Evolutionary conservation across 2,888 invertebrate genomes (phyloP).

Genomic region (Polymixis lichenea): DNA sequence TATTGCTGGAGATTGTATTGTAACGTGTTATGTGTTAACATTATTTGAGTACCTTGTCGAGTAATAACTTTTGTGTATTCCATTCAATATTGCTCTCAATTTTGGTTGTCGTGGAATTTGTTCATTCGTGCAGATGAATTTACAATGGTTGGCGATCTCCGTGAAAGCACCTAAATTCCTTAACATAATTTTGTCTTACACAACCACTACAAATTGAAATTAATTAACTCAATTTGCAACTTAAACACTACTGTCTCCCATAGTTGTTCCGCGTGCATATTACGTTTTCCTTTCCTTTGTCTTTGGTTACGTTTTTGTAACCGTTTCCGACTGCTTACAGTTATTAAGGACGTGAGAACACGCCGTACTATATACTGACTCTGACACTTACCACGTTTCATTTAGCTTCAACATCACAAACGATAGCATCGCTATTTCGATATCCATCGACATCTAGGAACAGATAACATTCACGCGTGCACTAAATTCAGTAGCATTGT

Average conservation of each 20-base stretch:
- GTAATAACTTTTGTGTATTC: background rate
- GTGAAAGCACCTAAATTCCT: constrained; percentile 34
- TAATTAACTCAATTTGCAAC: constrained; percentile 72
- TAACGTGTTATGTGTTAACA: background rate
- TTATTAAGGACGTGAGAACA: constrained; percentile 89
- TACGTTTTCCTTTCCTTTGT: constrained; percentile 88
- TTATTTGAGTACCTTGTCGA: background rate
- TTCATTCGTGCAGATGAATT: background rate
- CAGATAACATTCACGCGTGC: constrained; percentile 51
- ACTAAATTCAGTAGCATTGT: constrained; percentile 59
- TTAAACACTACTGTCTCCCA: constrained; percentile 75
- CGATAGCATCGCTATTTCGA: constrained; percentile 74
- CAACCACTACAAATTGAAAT: constrained; percentile 61
- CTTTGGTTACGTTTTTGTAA: constrained; percentile 87
- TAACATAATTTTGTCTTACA: constrained; percentile 52
- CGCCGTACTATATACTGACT: constrained; percentile 70
- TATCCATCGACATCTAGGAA: constrained; percentile 73
- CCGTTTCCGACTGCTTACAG: constrained; percentile 85
- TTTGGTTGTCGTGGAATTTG: background rate
- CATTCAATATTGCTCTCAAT: background rate
- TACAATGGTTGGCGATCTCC: constrained; percentile 10
- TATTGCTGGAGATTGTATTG: constrained; percentile 18
- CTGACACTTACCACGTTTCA: constrained; percentile 78
- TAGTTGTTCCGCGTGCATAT: constrained; percentile 80
- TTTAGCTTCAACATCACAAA: constrained; percentile 74